Evolutionary conservation across 1,140 invertebrate genomes (phyloP), one percentile per base, ranked within the genome.

Genomic region (Venturia canescens): DNA sequence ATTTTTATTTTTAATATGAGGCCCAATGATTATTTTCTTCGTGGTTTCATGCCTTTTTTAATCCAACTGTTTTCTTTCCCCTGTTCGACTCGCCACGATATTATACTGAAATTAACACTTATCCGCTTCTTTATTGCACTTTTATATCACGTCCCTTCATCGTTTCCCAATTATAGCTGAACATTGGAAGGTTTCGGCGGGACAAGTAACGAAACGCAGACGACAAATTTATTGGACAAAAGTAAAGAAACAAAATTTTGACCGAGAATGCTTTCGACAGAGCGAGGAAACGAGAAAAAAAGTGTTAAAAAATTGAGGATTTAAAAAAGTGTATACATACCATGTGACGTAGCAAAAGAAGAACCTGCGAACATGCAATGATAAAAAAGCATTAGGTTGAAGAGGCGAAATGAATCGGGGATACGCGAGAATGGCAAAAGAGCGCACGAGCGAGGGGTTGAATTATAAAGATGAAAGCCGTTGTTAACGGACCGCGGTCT

Each of bases 391-490:
- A 88, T 88, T 86, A 88, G 84, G 86, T 85, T 86, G 88, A 87
- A 86, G 88, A 88, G 85, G 86, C 86, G 83, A 88, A 90, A 90
- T 88, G 88, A 88, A 89, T 88, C 82, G 86, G 89, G 87, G 88
- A 88, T 89, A 87, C 44, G 63, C 27, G 75, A 77, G 75, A 57
- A 34, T 77, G 75, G 60, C 75, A 77, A 77, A 63, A 60, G 75
- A 77, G 57, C 53, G 27, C 31, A n/a, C 57, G 57, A 63, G 84
- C 84, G 85, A 87, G 89, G 88, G 88, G 87, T 88, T 88, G 89
- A 89, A 90, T 89, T 90, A 90, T 90, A 90, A 90, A 90, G 89
- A 90, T 90, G 89, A 90, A 89, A 90, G 89, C 87, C 87, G 87
- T 90, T 89, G 88, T 89, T 88, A 89, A 89, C 88, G 88, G 87